These are phyloP conservation scores for Rousettus leschenaultii DNA, from an alignment of 2,113 vertebrate genomes.

Conservation along the genomic window DNA sequence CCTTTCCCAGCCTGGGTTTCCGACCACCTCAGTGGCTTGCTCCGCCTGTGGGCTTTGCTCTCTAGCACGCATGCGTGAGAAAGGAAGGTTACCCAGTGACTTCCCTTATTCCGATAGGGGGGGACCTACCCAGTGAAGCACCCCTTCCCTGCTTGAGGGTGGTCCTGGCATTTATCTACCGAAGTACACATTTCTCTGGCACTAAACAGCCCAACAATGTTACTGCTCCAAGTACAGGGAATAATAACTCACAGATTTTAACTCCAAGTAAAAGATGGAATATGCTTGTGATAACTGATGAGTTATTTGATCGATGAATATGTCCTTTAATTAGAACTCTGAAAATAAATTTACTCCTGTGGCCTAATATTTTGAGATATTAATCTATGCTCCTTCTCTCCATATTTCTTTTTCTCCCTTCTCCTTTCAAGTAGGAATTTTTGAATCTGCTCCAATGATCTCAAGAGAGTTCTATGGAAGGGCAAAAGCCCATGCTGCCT, in stretches of 20 bases:
- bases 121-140: not conserved
- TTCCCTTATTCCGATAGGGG: not conserved
- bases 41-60: not conserved
- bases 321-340: not conserved
- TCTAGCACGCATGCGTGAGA: fast-evolving
- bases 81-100: not conserved
- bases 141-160: not conserved
- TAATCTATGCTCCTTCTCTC: not conserved
- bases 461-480: not conserved
- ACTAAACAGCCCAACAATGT: not conserved
- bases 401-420: not conserved
- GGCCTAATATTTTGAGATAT: not conserved
- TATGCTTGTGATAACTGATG: not conserved
- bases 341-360: not conserved
- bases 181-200: not conserved
- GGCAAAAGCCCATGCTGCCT: not conserved
- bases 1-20: not conserved
- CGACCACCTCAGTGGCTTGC: not conserved
- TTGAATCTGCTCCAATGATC: not conserved
- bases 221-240: not conserved
- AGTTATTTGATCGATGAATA: not conserved
- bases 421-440: not conserved
- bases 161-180: not conserved
- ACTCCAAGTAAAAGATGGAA: not conserved
- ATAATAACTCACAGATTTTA: not conserved